Base-by-base conservation (phyloP, 1,140 invertebrate genomes). In the Ctenoplectra terminalis region DNA sequence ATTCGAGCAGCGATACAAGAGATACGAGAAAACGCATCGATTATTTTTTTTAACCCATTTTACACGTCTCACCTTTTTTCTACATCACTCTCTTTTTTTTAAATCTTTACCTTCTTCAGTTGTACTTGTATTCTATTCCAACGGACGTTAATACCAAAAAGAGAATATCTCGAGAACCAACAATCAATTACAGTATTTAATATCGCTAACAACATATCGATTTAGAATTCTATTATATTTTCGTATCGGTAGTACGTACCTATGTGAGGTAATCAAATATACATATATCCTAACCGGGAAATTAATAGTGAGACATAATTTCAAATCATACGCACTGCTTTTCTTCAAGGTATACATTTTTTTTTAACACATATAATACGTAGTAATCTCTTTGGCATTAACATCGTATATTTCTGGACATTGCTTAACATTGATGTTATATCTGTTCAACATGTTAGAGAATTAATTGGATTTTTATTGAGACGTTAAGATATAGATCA, bases 381-480 rank as follows among this genome's bases (percentile, higher is more conserved):
- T 74, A 60, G 64, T 31, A n/a, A 20, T 80, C 60, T 58, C 73
- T 81, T 81, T 88, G 86, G 77, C 66, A 86, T 86, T 86, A 86
- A 84, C 58, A 67, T 73, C 64, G 23, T 34, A 71, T 54, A 66
- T 67, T 81, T 76, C 13, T 29, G 56, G 52, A 77, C 46, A n/a
- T 74, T 63, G 34, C 29, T 71, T 63, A 84, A 81, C 31, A 66
- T 72, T 81, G 66, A 72, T 37, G 50, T 79, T 58, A 31, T 52
- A 26, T 83, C 66, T 77, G 37, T 77, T 77, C 63, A 69, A 81
- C 58, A 75, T 74, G 11, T 34, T 86, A 77, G n/a, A 91, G 88
- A 40, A 4, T 90, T 90, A 86, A 84, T 90, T 87, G 84, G 82
- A 81, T 90, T 81, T 84, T 88, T 92, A 93, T 91, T 92, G 88